A percentile compares a stretch with the other conserved stretches of the same genome.
These are phyloP conservation scores for Aethina tumida DNA, from an alignment of 1,140 invertebrate genomes.

Conservation along the genomic window DNA sequence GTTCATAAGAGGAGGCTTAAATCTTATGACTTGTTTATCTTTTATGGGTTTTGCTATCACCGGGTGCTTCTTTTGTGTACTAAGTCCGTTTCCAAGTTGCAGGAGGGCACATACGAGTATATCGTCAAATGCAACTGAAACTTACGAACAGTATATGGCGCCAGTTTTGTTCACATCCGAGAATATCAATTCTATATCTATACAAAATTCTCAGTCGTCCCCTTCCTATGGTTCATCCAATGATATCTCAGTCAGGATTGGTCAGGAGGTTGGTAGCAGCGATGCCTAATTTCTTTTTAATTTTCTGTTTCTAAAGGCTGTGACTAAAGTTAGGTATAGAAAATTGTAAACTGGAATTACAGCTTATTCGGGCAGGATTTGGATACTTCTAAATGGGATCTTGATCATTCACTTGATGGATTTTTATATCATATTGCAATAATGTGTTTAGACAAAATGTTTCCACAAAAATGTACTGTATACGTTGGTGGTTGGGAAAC, in stretches of 20 bases:
- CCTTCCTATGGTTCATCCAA: constrained; percentile 27
- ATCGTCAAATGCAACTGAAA: constrained; percentile 36
- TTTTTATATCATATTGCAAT: too few relatives aligned
- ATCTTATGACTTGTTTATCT: constrained; percentile 46
- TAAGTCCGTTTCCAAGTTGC: constrained; percentile 48
- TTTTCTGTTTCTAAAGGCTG: constrained; percentile 8
- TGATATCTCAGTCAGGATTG: constrained; percentile 17
- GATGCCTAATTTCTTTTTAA: constrained; percentile 17
- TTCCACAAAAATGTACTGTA: too few relatives aligned
- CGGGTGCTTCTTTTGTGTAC: constrained; percentile 41
- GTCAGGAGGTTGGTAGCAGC: constrained; percentile 23
- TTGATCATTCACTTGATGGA: too few relatives aligned
- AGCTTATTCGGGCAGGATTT: too few relatives aligned
- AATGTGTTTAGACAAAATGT: too few relatives aligned
- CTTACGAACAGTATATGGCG: constrained; percentile 43
- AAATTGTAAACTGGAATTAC: constrained; percentile 1
- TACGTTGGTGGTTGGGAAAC: too few relatives aligned
- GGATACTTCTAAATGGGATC: too few relatives aligned
- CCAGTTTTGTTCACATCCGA: constrained; percentile 42
- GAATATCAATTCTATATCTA: constrained; percentile 23
- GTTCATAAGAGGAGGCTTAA: constrained; percentile 46
- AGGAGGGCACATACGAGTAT: constrained; percentile 30
- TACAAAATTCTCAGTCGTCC: constrained; percentile 14
- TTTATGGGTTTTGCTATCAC: constrained; percentile 46
- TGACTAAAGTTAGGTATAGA: constrained; percentile 11